phyloP scores from a whole-genome alignment of 1,140 invertebrate species.

The Bicyclus anynana region DNA sequence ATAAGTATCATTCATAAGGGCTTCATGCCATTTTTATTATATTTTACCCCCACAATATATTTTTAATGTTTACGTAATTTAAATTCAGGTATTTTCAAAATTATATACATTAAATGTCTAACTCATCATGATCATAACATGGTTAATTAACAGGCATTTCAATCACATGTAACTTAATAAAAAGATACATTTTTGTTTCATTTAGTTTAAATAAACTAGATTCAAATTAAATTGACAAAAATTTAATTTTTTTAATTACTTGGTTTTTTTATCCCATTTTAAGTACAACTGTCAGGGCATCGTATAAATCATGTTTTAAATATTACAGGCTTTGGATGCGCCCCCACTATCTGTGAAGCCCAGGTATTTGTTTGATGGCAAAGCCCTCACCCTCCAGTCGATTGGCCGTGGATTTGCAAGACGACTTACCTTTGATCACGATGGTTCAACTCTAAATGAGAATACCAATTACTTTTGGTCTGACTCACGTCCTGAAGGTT shows the following conservation, averaged over 20 bases:
- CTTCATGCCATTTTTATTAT: conserved; percentile 57
- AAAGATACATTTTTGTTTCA: background rate
- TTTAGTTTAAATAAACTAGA: no score
- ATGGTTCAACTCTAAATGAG: conserved; percentile 80
- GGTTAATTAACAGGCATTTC: background rate
- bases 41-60: conserved; percentile 44
- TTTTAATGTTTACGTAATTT: background rate
- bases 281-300: conserved; percentile 6
- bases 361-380: conserved; percentile 79
- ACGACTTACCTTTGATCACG: conserved; percentile 84
- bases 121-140: background rate
- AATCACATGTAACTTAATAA: background rate
- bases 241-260: background rate
- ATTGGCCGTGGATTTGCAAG: conserved; percentile 87
- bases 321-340: conserved; percentile 69
- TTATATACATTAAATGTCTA: background rate
- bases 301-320: conserved; percentile 39
- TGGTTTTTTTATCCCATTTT: background rate
- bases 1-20: conserved; percentile 76
- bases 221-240: background rate
- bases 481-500: conserved; percentile 85
- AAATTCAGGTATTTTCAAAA: background rate
- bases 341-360: conserved; percentile 62
- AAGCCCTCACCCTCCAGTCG: conserved; percentile 81
- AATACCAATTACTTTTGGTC: conserved; percentile 88